These are phyloP conservation scores for Caenorhabditis brenneri DNA, from an alignment of 1,140 invertebrate genomes.

Conservation along the genomic window DNA sequence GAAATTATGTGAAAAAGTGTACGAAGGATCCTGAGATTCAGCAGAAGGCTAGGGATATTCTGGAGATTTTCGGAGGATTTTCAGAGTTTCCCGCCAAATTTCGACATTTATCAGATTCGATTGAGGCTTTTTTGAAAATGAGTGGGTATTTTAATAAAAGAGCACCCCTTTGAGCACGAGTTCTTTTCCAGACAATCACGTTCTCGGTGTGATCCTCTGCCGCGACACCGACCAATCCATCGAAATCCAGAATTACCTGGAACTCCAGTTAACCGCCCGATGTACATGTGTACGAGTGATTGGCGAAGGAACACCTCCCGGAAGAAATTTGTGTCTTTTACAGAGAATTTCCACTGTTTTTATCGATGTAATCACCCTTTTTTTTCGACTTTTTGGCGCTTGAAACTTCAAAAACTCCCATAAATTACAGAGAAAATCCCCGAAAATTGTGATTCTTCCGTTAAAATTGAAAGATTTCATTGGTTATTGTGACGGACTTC, in stretches of 20 bases:
- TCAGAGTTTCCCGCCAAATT: slow-evolving; percentile 18
- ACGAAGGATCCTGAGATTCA: background rate
- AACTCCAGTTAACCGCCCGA: background rate
- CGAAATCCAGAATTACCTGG: slow-evolving; percentile 7
- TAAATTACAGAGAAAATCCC: background rate
- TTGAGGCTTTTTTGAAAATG: slow-evolving; percentile 8
- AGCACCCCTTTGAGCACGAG: background rate
- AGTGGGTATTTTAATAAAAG: background rate
- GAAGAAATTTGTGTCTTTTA: background rate
- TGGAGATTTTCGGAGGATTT: slow-evolving; percentile 22
- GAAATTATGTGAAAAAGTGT: background rate
- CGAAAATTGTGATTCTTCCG: slow-evolving; percentile 29
- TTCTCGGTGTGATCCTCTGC: background rate
- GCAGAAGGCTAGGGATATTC: background rate
- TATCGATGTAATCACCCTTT: slow-evolving; percentile 5
- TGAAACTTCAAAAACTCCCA: background rate
- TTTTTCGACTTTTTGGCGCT: too few relatives aligned
- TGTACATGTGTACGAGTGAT: background rate
- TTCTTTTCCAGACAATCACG: background rate
- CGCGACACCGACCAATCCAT: background rate
- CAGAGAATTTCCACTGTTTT: slow-evolving; percentile 24
- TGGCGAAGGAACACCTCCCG: background rate
- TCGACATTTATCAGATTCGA: slow-evolving; percentile 4
- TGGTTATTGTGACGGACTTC: slow-evolving; percentile 1
- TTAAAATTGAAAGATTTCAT: background rate